Percentiles rank a stretch among this genome's conserved stretches.
These are phyloP conservation scores for Dendronephthya gigantea DNA, from an alignment of 64 coral and sea anemone species.

Conservation along the genomic window DNA sequence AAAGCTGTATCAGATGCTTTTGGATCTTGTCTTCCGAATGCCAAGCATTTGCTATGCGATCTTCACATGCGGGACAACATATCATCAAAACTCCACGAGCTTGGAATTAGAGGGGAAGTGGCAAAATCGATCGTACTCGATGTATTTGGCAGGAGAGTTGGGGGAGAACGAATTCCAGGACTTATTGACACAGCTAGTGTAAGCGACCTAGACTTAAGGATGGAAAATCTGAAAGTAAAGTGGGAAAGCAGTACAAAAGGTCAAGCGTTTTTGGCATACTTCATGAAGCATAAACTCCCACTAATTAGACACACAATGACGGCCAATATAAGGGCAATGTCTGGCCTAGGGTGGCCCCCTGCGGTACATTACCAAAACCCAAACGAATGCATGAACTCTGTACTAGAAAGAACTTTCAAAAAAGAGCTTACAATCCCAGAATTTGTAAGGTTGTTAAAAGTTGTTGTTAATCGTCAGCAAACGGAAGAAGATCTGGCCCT, in stretches of 20 bases:
- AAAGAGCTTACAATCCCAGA: slow-evolving; percentile 21
- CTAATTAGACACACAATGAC: slow-evolving; percentile 45
- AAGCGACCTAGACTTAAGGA: slow-evolving; percentile 26
- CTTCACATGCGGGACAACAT: slow-evolving; percentile 62
- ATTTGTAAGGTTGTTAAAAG: background rate
- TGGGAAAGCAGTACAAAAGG: slow-evolving; percentile 30
- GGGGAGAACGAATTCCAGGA: background rate
- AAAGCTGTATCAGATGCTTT: slow-evolving; percentile 37
- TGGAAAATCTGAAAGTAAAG: slow-evolving; percentile 9
- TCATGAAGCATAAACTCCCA: slow-evolving; percentile 30
- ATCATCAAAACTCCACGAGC: slow-evolving; percentile 27
- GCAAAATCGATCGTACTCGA: slow-evolving; percentile 27
- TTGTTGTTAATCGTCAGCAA: slow-evolving; percentile 22
- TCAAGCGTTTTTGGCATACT: slow-evolving; percentile 21
- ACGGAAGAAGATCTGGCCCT: slow-evolving; percentile 31
- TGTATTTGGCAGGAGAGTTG: slow-evolving; percentile 49
- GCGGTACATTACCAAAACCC: slow-evolving; percentile 41
- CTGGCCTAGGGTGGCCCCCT: slow-evolving; percentile 47
- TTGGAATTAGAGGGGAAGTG: background rate
- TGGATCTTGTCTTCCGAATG: slow-evolving; percentile 33
- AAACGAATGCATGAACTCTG: slow-evolving; percentile 41
- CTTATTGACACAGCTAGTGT: slow-evolving; percentile 14
- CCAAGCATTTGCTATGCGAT: slow-evolving; percentile 44
- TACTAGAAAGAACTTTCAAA: slow-evolving; percentile 20
- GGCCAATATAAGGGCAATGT: slow-evolving; percentile 32